Base-by-base conservation (phyloP, 2,888 invertebrate species). In the Homarus gammarus region DNA sequence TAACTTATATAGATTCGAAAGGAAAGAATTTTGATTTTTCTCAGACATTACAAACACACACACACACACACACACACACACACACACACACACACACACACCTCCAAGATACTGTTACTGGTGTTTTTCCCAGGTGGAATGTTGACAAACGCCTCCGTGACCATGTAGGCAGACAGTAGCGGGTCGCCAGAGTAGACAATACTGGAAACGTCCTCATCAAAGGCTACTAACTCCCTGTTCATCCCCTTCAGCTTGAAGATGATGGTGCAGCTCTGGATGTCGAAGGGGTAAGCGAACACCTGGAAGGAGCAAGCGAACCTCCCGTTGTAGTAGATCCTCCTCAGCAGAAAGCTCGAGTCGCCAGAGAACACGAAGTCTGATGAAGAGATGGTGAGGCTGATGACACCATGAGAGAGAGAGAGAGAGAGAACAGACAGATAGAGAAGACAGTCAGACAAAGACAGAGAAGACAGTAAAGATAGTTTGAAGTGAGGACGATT, bases 251-350 rank as follows among this genome's bases (percentile, higher is more conserved):
- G 79, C 51, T 79, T 31, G 12, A 87, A 22, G n/a, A 64, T 38
- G 18, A 87, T 27, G 33, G 31, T 68, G 38, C 87, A 87, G 1
- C 22, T 27, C 56, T 87, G 87, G n/a, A 61, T 51, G 79, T 87
- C 87, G 36, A 87, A 78, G 0, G 87, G 87, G 72, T 85, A 85
- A 22, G 36, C 64, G 44, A 78, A 85, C 6, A 85, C 85, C 68
- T 85, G 61, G 38, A 85, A 87, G 49, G 40, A 18, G 56, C 87
- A 87, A 70, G 40, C 77, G 79, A 87, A 87, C 56, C 79, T 72
- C 70, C 87, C 87, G 33, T 61, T 79, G 87, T 79, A 79, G 56
- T 79, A n/a, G n/a, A n/a, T n/a, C n/a, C n/a, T n/a, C n/a, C 64
- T 22, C 64, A 64, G n/a, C n/a, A 64, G n/a, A 6, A 27, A 27